Conservation (phyloP, 2,113 vertebrate genomes). For the Myrmecobius fasciatus region DNA sequence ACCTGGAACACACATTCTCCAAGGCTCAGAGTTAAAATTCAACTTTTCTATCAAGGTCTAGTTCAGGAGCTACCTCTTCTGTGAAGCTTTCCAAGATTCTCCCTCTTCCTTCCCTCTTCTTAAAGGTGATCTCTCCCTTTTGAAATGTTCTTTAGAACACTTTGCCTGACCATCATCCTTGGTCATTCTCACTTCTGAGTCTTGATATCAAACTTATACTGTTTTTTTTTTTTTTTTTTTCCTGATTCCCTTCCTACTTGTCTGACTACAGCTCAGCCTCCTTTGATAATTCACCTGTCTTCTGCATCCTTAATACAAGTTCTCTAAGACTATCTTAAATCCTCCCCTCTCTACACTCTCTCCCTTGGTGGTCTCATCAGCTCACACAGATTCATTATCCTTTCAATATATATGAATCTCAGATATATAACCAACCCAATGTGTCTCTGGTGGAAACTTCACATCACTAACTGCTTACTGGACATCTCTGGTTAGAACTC, state of each 20-base stretch:
- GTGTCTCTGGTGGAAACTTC: not conserved
- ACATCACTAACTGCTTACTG: not conserved
- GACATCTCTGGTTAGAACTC: not conserved
- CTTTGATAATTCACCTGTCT: not conserved
- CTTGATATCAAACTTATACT: not conserved
- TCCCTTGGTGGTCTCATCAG: not conserved
- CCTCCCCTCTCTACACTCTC: not conserved
- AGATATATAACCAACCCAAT: not conserved
- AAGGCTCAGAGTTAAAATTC: not conserved
- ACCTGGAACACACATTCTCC: not conserved
- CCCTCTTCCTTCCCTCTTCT: not conserved
- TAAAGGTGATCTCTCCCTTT: not conserved
- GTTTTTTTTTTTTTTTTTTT: not conserved
- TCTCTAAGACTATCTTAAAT: not conserved
- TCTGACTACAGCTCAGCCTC: not conserved
- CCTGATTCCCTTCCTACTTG: not conserved
- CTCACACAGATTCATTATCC: not conserved
- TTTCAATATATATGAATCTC: not conserved
- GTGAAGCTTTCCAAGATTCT: not conserved
- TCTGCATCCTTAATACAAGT: not conserved
- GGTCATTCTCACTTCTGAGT: not conserved
- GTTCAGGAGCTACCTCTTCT: not conserved
- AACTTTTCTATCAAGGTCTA: not conserved
- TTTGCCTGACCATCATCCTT: not conserved
- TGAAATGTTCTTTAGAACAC: not conserved